Evolutionary conservation across 2,113 vertebrate genomes (phyloP).

Genomic region (Syngnathus floridae): DNA sequence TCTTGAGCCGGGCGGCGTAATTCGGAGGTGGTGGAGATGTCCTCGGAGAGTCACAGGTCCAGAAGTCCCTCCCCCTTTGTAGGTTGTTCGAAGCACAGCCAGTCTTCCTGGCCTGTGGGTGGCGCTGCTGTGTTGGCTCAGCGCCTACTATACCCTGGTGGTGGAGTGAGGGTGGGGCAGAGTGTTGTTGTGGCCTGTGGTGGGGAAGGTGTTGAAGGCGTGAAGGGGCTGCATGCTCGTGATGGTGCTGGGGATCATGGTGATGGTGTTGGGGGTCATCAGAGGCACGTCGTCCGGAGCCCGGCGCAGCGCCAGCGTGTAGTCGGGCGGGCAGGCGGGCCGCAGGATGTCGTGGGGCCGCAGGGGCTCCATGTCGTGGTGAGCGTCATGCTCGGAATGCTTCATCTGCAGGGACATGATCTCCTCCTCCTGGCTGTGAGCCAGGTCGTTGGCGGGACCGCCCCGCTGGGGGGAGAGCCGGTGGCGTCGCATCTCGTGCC

Average conservation of each 20-base stretch:
- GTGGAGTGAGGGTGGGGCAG: slow-evolving; percentile 89
- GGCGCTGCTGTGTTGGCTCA: slow-evolving; percentile 30
- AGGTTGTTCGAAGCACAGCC: slow-evolving; percentile 34
- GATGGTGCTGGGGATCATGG: slow-evolving; percentile 86
- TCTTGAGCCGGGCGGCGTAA: slow-evolving; percentile 41
- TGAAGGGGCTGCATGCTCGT: slow-evolving; percentile 83
- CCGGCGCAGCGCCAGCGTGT: slow-evolving; percentile 83
- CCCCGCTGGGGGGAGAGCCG: slow-evolving; percentile 81
- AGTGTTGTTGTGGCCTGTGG: slow-evolving; percentile 82
- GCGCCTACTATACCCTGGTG: slow-evolving; percentile 83
- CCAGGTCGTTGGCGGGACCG: slow-evolving; percentile 77
- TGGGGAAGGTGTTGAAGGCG: slow-evolving; percentile 82
- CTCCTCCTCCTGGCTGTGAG: slow-evolving; percentile 85
- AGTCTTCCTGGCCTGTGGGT: slow-evolving; percentile 43
- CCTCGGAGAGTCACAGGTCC: slow-evolving; percentile 39
- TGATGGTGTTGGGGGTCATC: slow-evolving; percentile 85
- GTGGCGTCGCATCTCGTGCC: slow-evolving; percentile 80
- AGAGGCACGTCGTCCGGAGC: slow-evolving; percentile 86
- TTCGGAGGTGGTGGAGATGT: slow-evolving; percentile 29
- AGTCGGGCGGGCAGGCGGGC: slow-evolving; percentile 86
- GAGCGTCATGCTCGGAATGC: slow-evolving; percentile 75
- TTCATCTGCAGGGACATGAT: slow-evolving; percentile 89
- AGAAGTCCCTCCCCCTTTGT: slow-evolving; percentile 27
- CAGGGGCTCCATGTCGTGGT: slow-evolving; percentile 79
- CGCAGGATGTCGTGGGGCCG: slow-evolving; percentile 83